Percentiles rank a stretch among this genome's conserved stretches.
Conservation (phyloP, 2,888 invertebrate species). For the Yponomeuta malinellus region DNA sequence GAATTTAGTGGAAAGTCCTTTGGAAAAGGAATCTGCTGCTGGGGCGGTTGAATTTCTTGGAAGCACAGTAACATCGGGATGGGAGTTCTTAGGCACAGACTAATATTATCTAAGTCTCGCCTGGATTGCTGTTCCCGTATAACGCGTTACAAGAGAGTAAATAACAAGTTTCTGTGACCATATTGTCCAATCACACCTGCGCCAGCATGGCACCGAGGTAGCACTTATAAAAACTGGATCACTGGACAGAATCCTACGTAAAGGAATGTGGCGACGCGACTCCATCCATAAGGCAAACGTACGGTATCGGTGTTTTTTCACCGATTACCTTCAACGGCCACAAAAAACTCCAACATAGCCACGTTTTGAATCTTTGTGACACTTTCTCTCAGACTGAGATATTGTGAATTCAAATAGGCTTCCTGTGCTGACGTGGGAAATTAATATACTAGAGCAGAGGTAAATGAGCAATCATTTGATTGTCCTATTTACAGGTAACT, state of each 20-base stretch:
- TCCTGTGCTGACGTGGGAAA: neutral
- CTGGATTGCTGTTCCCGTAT: neutral
- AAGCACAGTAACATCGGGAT: neutral
- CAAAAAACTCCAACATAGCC: neutral
- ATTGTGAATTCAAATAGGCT: neutral
- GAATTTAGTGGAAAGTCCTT: neutral
- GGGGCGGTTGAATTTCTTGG: too few species aligned
- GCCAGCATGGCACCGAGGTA: neutral
- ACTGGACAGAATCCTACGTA: neutral
- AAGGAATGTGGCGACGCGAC: constrained; percentile 6
- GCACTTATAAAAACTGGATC: constrained; percentile 7
- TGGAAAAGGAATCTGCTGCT: neutral
- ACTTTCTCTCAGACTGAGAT: neutral
- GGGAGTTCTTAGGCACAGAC: neutral
- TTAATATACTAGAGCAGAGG: neutral
- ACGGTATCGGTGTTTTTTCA: constrained; percentile 1
- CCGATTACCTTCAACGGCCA: constrained; percentile 2
- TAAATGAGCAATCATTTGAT: neutral
- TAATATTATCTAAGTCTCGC: neutral
- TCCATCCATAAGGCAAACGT: constrained; percentile 1
- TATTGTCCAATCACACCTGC: constrained; percentile 16
- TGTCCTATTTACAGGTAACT: too few species aligned
- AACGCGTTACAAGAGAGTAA: neutral
- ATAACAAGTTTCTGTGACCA: neutral
- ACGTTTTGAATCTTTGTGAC: neutral